Conservation (phyloP, 2,888 invertebrate species). For the Anticlea derivata region DNA sequence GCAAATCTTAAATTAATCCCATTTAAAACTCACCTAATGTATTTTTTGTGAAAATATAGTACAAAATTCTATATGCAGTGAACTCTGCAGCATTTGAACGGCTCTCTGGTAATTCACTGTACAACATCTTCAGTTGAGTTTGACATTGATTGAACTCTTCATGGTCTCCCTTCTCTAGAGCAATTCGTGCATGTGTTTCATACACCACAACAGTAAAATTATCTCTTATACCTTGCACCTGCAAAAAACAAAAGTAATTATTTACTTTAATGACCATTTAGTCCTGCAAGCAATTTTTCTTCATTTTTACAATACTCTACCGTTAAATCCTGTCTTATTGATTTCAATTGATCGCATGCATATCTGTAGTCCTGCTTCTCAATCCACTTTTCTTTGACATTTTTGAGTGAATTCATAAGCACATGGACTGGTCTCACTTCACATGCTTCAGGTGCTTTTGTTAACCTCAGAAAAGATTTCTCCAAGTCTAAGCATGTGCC, state of each 20-base stretch:
- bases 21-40: constrained; percentile 92
- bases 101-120: constrained; percentile 88
- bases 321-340: constrained; percentile 99
- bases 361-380: constrained; percentile 96
- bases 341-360: constrained; percentile 99
- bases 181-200: constrained; percentile 99
- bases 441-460: constrained; percentile 96
- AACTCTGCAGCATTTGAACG: constrained; percentile 94
- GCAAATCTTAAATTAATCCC: no score
- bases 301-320: constrained; percentile 79
- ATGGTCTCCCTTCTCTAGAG: constrained; percentile 98
- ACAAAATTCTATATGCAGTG: constrained; percentile 97
- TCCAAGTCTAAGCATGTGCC: constrained; percentile 97
- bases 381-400: constrained; percentile 96
- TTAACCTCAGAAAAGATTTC: constrained; percentile 97
- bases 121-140: constrained; percentile 98
- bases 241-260: constrained; percentile 31
- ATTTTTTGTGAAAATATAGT: constrained; percentile 99
- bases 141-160: constrained; percentile 99
- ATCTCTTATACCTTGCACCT: constrained; percentile 98
- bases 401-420: constrained; percentile 91
- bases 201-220: constrained; percentile 98
- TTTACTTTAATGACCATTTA: no score
- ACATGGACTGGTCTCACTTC: constrained; percentile 96
- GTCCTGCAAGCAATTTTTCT: no score